Conservation (phyloP, 2,797 vertebrate genomes). For the Parauchenoglanis punctatus region DNA sequence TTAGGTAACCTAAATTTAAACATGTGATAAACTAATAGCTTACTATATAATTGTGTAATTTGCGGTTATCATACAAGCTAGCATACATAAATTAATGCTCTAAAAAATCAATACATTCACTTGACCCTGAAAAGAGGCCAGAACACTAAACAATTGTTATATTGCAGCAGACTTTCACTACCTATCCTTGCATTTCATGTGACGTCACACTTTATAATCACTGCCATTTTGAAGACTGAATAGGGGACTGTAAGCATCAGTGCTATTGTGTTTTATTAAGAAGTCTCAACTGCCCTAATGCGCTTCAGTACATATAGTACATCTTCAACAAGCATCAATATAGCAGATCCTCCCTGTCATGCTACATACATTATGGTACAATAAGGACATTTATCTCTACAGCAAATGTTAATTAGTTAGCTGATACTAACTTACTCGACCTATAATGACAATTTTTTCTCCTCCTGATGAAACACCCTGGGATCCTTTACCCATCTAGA, state of each 20-base stretch:
- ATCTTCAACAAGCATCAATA: background rate
- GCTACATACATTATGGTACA: background rate
- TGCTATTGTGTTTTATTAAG: background rate
- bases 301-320: background rate
- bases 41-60: background rate
- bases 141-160: background rate
- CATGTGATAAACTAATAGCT: background rate
- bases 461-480: background rate
- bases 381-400: background rate
- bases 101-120: conserved; percentile 1
- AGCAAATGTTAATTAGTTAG: background rate
- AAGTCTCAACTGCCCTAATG: background rate
- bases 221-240: background rate
- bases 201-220: background rate
- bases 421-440: background rate
- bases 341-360: background rate
- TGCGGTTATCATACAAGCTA: background rate
- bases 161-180: background rate
- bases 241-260: background rate
- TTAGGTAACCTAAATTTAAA: background rate
- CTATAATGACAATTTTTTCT: background rate
- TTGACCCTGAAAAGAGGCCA: background rate
- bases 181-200: background rate
- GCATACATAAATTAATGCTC: background rate
- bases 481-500: background rate